Evolutionary conservation across 2,888 invertebrate species (phyloP), one percentile per base, ranked within the genome.

Genomic region (Folsomia manolachei): DNA sequence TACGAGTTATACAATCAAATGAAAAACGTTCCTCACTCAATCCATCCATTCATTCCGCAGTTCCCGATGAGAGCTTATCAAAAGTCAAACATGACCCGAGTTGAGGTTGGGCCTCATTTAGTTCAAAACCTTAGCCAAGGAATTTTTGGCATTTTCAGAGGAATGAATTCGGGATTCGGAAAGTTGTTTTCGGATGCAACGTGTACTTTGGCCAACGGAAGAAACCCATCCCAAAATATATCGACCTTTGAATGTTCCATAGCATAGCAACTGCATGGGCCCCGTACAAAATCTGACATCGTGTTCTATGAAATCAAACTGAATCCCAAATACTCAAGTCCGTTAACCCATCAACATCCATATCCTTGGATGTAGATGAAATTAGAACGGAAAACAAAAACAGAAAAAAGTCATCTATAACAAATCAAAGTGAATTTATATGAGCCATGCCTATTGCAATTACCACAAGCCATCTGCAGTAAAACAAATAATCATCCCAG

Each of bases 311-410:
- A n/a, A n/a, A n/a, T n/a, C n/a, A n/a, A n/a, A 56, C 56, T 14
- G n/a, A 56, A 18, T 56, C 19, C 56, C 56, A 56, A 56, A n/a
- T n/a, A n/a, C n/a, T n/a, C n/a, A n/a, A n/a, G 56, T 56, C 7
- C 56, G n/a, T 56, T 56, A 56, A 56, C 56, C 56, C 56, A 56
- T 19, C 56, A n/a, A n/a, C n/a, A n/a, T n/a, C n/a, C n/a, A n/a
- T n/a, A n/a, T n/a, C n/a, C n/a, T n/a, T n/a, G n/a, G n/a, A n/a
- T n/a, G n/a, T n/a, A n/a, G n/a, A n/a, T n/a, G n/a, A n/a, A n/a
- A n/a, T n/a, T n/a, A n/a, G n/a, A n/a, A n/a, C n/a, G n/a, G n/a
- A n/a, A n/a, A n/a, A n/a, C n/a, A n/a, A n/a, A n/a, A n/a, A n/a
- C n/a, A n/a, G n/a, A n/a, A n/a, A n/a, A n/a, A n/a, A n/a, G n/a